Evolutionary conservation across 1,140 invertebrate species (phyloP), one percentile per base, ranked within the genome.

Genomic region (Drosophila elegans): DNA sequence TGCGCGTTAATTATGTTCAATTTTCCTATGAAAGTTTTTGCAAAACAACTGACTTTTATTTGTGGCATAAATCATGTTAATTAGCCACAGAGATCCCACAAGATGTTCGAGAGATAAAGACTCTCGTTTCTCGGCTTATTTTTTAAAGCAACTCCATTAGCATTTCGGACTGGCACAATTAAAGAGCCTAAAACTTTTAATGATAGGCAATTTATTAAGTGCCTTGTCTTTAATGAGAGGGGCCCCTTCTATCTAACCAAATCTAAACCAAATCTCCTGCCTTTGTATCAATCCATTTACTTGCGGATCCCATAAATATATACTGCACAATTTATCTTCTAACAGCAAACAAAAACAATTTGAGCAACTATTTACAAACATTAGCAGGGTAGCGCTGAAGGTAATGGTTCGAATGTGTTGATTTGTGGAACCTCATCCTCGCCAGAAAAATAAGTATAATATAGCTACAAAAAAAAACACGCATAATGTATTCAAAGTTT

Each of bases 311-410:
- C 69, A 86, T 78, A 78, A 79, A 86, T 82, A 88, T 82, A 69
- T 79, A 79, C 72, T 83, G 67, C 63, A 77, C 68, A 80, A 86
- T 86, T 83, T 83, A 89, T 86, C 79, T 89, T 64, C 82, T 45
- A 60, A 79, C 59, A 51, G 79, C 62, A 74, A 80, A 86, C 74
- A 75, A 82, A 76, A 86, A 62, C 62, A 75, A 86, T 82, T 86
- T 72, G 59, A 69, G 74, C 78, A 82, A 72, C 64, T 78, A 81
- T 78, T 81, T 46, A 75, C 71, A 67, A 63, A 84, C 71, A 76
- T 51, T 67, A 61, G 64, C 56, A 68, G 54, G 38, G 36, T 21
- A 21, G 64, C n/a, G 10, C 56, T 39, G 36, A 41, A 71, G 64
- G 67, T 71, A 69, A 71, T 71, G 48, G 64, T 69, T 69, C 45